Evolutionary conservation across 2,888 invertebrate species (phyloP).

Genomic region (Drosophila anomalata): DNA sequence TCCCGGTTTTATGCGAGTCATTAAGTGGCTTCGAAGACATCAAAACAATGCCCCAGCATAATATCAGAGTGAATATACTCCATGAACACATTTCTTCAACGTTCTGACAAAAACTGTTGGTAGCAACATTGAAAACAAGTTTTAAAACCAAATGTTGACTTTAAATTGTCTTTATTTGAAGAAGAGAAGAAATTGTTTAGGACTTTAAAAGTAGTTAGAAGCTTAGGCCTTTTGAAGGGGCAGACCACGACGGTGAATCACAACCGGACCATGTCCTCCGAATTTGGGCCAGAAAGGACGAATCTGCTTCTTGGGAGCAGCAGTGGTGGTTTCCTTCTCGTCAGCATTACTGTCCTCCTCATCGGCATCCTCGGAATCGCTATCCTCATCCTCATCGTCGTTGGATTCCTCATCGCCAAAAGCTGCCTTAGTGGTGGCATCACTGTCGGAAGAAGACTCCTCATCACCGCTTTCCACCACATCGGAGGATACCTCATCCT

Average conservation of each 20-base stretch:
- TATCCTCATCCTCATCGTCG: not conserved
- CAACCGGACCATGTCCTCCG: slow-evolving; percentile 32
- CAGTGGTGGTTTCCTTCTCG: slow-evolving; percentile 1
- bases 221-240: not conserved
- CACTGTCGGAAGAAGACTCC: slow-evolving; percentile 1
- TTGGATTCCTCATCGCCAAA: not conserved
- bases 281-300: slow-evolving; percentile 35
- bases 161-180: slow-evolving; percentile 12
- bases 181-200: not conserved
- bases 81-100: slow-evolving; percentile 36
- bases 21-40: slow-evolving; percentile 8
- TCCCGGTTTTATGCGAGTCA: not conserved
- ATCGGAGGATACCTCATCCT: slow-evolving; percentile 8
- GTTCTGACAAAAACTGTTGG: slow-evolving; percentile 24
- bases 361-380: slow-evolving; percentile 1
- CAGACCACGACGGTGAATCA: slow-evolving; percentile 7
- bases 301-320: slow-evolving; percentile 2
- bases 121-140: slow-evolving; percentile 10
- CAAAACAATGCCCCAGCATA: slow-evolving; percentile 4
- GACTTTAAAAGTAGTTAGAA: not conserved
- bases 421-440: not conserved
- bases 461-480: not conserved
- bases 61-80: slow-evolving; percentile 12
- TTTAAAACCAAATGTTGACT: slow-evolving; percentile 14
- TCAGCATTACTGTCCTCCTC: slow-evolving; percentile 2